Evolutionary conservation across 2,113 vertebrate species (phyloP).

Genomic region (Callithrix jacchus): DNA sequence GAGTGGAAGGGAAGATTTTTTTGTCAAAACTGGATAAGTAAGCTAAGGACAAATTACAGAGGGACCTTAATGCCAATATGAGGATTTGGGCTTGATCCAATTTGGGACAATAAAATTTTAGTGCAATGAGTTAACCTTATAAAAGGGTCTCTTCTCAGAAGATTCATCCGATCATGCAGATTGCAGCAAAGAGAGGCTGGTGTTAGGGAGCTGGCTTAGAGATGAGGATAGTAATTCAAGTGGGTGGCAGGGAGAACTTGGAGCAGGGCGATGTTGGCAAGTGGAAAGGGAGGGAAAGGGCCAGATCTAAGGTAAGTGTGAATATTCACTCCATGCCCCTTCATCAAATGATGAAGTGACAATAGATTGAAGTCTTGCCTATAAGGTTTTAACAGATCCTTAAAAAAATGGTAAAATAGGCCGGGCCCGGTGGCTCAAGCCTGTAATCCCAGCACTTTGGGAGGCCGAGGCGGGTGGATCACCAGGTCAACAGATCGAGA

Average conservation of each 20-base stretch:
- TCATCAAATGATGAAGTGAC: neutral
- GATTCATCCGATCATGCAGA: neutral
- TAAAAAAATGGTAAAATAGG: neutral
- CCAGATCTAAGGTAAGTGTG: neutral
- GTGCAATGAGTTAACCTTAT: neutral
- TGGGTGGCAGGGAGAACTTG: neutral
- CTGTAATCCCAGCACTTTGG: too few relatives aligned
- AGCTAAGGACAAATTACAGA: neutral
- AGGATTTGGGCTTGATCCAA: neutral
- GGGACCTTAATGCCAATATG: neutral
- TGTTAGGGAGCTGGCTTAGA: neutral
- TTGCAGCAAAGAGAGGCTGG: neutral
- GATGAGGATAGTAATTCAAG: neutral
- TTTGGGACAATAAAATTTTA: neutral
- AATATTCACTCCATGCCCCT: neutral
- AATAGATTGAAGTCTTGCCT: neutral
- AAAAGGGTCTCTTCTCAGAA: constrained; percentile 1
- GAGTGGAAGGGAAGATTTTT: neutral
- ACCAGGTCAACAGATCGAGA: too few relatives aligned
- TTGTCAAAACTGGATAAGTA: neutral
- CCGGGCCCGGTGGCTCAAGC: too few relatives aligned
- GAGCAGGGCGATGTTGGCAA: neutral
- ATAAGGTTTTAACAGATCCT: neutral
- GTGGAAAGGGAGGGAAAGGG: neutral
- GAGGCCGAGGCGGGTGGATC: too few relatives aligned